Percentiles rank a stretch among this genome's conserved stretches.
Conservation (phyloP, 2,888 invertebrate species). For the Dicyrtoma fusca region DNA sequence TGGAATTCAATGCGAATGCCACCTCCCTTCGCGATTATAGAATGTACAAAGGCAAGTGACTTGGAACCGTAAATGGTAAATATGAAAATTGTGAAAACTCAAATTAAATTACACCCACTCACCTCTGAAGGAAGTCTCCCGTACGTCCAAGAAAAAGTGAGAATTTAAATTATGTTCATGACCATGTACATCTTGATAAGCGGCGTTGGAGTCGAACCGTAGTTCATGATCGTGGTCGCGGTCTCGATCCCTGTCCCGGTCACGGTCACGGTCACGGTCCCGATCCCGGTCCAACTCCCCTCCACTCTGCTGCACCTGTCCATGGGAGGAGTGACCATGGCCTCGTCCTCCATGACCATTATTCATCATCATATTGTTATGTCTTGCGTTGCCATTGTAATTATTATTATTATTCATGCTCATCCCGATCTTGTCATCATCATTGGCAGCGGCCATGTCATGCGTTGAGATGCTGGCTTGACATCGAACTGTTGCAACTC, state of each 20-base stretch:
- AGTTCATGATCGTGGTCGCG: too few species aligned
- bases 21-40: too few species aligned
- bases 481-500: conserved; percentile 49
- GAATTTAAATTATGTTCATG: conserved; percentile 25
- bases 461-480: conserved; percentile 35
- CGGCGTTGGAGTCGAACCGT: too few species aligned
- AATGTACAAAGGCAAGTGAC: not conserved
- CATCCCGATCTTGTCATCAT: not conserved
- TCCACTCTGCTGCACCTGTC: too few species aligned
- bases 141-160: conserved; percentile 17
- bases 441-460: conserved; percentile 2
- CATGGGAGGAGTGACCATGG: not conserved
- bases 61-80: too few species aligned
- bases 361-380: conserved; percentile 1
- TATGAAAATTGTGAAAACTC: not conserved
- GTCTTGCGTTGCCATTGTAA: not conserved
- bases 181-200: conserved; percentile 18
- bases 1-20: too few species aligned
- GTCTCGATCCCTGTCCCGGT: too few species aligned
- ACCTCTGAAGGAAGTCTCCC: conserved; percentile 17
- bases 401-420: not conserved
- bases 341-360: conserved; percentile 1
- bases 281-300: too few species aligned
- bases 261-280: too few species aligned
- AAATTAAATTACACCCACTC: not conserved